A percentile compares a stretch with the other conserved stretches of the same genome.
These are phyloP conservation scores for Trichogramma dendrolimi DNA, from an alignment of 2,888 invertebrate genomes.

Conservation along the genomic window DNA sequence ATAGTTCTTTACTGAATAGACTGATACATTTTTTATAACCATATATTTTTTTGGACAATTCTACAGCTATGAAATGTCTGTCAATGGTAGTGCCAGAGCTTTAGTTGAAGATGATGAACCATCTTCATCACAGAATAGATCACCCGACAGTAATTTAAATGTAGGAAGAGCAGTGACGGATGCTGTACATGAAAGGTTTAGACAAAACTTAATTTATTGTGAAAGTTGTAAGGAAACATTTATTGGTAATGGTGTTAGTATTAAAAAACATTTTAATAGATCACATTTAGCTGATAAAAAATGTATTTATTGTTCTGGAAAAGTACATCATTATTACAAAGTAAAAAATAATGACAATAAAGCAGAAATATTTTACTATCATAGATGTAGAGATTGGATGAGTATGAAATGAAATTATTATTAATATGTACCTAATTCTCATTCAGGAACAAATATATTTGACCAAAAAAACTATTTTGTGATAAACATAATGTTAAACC, in stretches of 20 bases:
- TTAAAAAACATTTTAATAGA: constrained; percentile 41
- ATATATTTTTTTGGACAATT: background rate
- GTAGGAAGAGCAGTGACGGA: constrained; percentile 41
- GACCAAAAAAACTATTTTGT: background rate
- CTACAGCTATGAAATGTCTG: constrained; percentile 24
- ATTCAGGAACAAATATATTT: background rate
- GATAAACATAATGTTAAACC: background rate
- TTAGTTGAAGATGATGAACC: constrained; percentile 3
- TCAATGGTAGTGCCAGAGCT: constrained; percentile 16
- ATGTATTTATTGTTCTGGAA: constrained; percentile 43
- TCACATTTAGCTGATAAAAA: constrained; percentile 35
- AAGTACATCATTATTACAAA: constrained; percentile 40
- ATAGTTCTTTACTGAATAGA: background rate
- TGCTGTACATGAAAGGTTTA: constrained; percentile 44
- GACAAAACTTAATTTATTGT: constrained; percentile 36
- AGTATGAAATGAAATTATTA: background rate
- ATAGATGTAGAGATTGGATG: constrained; percentile 36
- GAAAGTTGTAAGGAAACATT: constrained; percentile 38
- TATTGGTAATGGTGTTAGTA: constrained; percentile 34
- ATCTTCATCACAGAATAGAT: background rate
- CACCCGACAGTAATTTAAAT: constrained; percentile 4
- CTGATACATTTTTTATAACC: too few relatives aligned
- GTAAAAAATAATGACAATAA: constrained; percentile 28
- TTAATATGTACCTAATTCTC: background rate
- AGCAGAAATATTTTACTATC: constrained; percentile 35